Base-by-base conservation (phyloP, 2,113 vertebrate genomes). In the Clarias gariepinus region DNA sequence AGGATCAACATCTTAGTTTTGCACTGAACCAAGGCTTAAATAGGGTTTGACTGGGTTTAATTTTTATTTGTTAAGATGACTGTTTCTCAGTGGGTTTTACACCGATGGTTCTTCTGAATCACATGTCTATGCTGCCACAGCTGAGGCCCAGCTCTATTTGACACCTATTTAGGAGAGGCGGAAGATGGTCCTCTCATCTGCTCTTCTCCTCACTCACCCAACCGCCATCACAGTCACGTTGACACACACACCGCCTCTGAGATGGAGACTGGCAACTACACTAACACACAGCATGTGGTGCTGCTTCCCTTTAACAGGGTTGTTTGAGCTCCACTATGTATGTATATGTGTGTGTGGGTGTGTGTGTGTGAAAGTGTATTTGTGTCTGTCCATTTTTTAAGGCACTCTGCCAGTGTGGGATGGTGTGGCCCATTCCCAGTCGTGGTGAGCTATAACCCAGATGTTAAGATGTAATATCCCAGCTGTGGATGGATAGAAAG, bases 371-470 rank as follows among this genome's bases (percentile, higher is more conserved):
- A 89, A 89, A 86, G 89, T 88, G 78, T 90, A 84, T 74, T 33
- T 12, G 69, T 73, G 69, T 76, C 41, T 89, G 87, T 91, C 87
- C 84, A 87, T 92, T 91, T 92, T 91, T 91, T 69, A 89, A 92
- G 88, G 91, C 23, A 83, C 85, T 91, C 66, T 90, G 84, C 92
- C 88, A 97, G 96, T 95, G 96, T 96, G 95, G 96, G 96, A 97
- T 93, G 96, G 95, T 96, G 95, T 95, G 95, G 97, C 97, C 97
- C 96, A 97, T 97, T 98, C 97, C 96, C 97, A 97, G 97, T 96
- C 96, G 97, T 96, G 94, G 95, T 92, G 95, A 97, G 97, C 97
- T 96, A 97, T 99, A 98, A 97, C 97, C 97, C 98, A 99, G 98
- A 99, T 99, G 98, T 99, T 98, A 91, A 93, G 91, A 95, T 95